Conservation (phyloP, 2,113 vertebrate genomes). For the Sander lucioperca region DNA sequence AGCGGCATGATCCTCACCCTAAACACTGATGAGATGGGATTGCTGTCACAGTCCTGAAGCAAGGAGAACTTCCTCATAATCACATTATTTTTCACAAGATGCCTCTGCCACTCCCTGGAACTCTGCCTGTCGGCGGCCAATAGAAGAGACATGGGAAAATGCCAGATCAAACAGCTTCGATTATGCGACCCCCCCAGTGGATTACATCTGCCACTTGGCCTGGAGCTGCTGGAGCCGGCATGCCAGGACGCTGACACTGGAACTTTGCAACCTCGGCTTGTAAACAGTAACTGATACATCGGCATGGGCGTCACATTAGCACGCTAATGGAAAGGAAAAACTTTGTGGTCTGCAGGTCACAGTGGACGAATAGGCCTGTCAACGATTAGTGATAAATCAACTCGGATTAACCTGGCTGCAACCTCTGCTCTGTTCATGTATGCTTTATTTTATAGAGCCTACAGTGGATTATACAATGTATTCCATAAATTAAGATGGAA, state of each 20-base stretch:
- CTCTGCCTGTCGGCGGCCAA: background rate
- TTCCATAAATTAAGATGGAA: background rate
- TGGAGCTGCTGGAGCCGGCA: background rate
- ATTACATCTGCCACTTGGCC: slow-evolving; percentile 33
- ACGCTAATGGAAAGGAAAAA: slow-evolving; percentile 16
- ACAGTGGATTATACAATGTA: background rate
- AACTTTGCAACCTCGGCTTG: slow-evolving; percentile 9
- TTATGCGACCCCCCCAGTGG: background rate
- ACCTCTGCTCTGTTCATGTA: background rate
- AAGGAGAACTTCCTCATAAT: slow-evolving; percentile 8
- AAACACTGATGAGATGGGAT: slow-evolving; percentile 34
- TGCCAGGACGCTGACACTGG: slow-evolving; percentile 12
- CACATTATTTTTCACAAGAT: slow-evolving; percentile 34
- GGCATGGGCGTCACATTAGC: slow-evolving; percentile 2
- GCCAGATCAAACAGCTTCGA: slow-evolving; percentile 30
- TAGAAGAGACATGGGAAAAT: slow-evolving; percentile 31
- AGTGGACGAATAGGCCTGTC: background rate
- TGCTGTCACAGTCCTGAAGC: slow-evolving; percentile 15
- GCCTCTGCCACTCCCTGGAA: slow-evolving; percentile 26
- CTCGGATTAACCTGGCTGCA: background rate
- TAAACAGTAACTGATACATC: slow-evolving; percentile 23
- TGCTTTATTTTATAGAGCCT: background rate
- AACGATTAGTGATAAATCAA: background rate
- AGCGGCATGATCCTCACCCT: slow-evolving; percentile 15
- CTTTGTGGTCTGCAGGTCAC: background rate